A percentile compares a stretch with the other conserved stretches of the same genome.
Conservation (phyloP, 2,888 invertebrate species). For the Ophraella communa region DNA sequence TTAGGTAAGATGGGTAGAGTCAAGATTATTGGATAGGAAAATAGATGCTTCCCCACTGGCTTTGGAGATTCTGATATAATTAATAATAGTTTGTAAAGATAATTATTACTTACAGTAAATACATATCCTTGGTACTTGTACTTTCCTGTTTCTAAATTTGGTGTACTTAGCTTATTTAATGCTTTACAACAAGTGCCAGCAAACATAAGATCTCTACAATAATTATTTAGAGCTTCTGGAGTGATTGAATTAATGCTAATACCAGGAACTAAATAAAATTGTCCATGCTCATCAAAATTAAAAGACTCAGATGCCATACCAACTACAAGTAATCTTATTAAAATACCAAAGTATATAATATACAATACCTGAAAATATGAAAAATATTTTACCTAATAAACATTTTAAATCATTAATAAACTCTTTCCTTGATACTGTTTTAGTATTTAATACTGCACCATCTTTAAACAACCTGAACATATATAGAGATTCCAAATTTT, state of each 20-base stretch:
- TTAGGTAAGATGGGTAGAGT: no score
- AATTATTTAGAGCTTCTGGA: slow-evolving; percentile 47
- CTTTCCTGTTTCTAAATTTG: slow-evolving; percentile 47
- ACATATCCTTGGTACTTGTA: slow-evolving; percentile 53
- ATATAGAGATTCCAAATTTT: slow-evolving; percentile 51
- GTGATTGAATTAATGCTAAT: slow-evolving; percentile 52
- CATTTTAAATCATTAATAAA: slow-evolving; percentile 54
- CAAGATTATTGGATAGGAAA: no score
- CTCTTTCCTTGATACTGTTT: slow-evolving; percentile 42
- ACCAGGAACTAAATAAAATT: slow-evolving; percentile 48
- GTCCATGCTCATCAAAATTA: slow-evolving; percentile 44
- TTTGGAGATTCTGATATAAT: no score
- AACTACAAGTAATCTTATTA: slow-evolving; percentile 45
- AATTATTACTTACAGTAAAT: slow-evolving; percentile 51
- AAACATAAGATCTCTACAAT: slow-evolving; percentile 51
- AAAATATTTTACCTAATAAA: slow-evolving; percentile 43
- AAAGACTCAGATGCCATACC: slow-evolving; percentile 56
- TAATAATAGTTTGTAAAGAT: no score
- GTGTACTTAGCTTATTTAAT: slow-evolving; percentile 50
- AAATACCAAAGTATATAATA: not conserved
- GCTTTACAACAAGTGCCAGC: slow-evolving; percentile 54
- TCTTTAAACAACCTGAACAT: slow-evolving; percentile 40
- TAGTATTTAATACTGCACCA: slow-evolving; percentile 38
- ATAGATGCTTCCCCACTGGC: no score
- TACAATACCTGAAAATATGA: not conserved